Base-by-base conservation (phyloP, 2,113 vertebrate genomes). In the Tautogolabrus adspersus region DNA sequence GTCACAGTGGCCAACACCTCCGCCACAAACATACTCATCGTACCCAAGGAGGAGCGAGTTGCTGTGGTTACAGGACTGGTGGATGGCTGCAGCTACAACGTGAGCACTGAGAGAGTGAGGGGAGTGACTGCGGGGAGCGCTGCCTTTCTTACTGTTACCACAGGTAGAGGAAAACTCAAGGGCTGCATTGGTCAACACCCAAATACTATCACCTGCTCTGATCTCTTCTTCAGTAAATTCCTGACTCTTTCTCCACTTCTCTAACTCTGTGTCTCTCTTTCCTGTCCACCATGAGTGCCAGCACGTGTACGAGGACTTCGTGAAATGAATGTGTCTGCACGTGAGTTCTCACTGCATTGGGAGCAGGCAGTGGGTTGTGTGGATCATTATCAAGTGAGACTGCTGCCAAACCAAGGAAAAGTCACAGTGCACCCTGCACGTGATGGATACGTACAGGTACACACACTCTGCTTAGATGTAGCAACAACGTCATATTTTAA, bases 271-370 rank as follows among this genome's bases (percentile, higher is more conserved):
- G 37, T 56, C 77, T 68, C 42, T 23, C 30, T 70, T 58, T 60
- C 22, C 38, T 79, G 37, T 84, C 58, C 51, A 51, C 75, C 51
- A 54, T 82, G 22, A 96, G 95, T 95, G 81, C 95, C 94, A 15
- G 91, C 92, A 84, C 91, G 72, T n/a, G 94, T 95, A 1, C 86
- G 83, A 85, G 89, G 82, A 65, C 49, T 95, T 38, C 85, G 68
- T 83, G 83, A 92, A 66, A 81, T 94, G 79, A 94, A 79, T 66
- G 72, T 96, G 85, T 95, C 95, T 12, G 66, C 92, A 34, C 64
- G 75, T 72, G 90, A 84, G 22, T 96, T 96, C 93, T 95, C 94
- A 51, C 63, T 97, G 26, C 86, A 26, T 51, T 96, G 96, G 95
- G 93, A 88, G 72, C 86, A 91, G 26, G 89, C 89, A 0, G 71